phyloP scores from a whole-genome alignment of 35 echinoderm and acorn worm genomes.

The Ptychodera flava region DNA sequence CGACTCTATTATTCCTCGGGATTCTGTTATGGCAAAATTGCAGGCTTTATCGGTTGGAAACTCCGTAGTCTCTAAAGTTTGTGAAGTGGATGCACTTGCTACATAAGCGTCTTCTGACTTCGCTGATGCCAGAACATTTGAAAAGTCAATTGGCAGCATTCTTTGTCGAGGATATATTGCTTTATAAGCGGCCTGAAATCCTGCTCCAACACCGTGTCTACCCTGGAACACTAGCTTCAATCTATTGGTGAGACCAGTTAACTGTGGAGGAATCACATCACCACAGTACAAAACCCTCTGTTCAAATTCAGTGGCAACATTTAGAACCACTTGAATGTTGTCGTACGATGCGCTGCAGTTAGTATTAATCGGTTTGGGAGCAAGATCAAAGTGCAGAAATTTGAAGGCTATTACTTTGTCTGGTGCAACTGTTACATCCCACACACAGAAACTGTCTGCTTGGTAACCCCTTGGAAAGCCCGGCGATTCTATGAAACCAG shows the following conservation, averaged over 20 bases:
- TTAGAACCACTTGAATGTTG: conserved; percentile 9
- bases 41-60: background rate
- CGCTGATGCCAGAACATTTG: too few species aligned
- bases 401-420: background rate
- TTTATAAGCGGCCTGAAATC: background rate
- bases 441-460: background rate
- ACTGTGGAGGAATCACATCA: background rate
- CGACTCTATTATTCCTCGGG: background rate
- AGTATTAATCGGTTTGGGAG: conserved; percentile 6
- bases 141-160: background rate
- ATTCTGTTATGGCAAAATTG: background rate
- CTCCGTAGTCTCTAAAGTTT: too few species aligned
- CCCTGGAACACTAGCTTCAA: background rate
- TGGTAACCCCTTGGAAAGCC: conserved; percentile 12
- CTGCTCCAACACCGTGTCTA: background rate
- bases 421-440: conserved; percentile 2
- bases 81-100: too few species aligned
- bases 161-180: background rate
- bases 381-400: conserved; percentile 12
- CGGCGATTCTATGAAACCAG: conserved; percentile 12
- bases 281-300: conserved; percentile 15
- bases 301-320: background rate
- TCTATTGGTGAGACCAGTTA: conserved; percentile 7
- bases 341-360: conserved; percentile 16
- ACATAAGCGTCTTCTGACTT: too few species aligned